Evolutionary conservation across 2,797 vertebrate genomes (phyloP).

Genomic region (Pteronotus mesoamericanus): DNA sequence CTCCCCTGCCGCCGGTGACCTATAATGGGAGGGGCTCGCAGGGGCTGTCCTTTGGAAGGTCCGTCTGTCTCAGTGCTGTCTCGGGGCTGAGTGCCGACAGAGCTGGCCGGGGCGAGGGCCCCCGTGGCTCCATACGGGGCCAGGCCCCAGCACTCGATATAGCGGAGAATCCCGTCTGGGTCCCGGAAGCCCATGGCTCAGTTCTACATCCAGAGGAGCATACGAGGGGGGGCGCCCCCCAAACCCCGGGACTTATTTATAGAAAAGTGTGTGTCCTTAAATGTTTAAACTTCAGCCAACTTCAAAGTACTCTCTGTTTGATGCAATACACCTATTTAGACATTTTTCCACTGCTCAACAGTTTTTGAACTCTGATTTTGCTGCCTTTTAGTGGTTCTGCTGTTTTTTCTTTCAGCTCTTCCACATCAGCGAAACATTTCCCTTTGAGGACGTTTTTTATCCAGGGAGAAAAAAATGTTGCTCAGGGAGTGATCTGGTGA

Average conservation of each 20-base stretch:
- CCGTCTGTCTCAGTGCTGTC: too few species aligned
- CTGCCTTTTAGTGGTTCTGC: neutral
- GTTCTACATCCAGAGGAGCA: neutral
- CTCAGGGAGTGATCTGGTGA: neutral
- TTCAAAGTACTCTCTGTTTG: neutral
- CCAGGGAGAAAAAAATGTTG: neutral
- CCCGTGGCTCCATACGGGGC: rapidly evolving
- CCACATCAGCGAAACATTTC: neutral
- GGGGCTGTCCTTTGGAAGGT: neutral
- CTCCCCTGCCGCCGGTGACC: neutral
- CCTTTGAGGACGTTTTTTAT: neutral
- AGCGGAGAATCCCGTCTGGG: neutral
- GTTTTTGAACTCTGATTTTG: neutral
- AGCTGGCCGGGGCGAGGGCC: neutral
- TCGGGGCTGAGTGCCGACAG: neutral
- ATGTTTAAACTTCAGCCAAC: neutral
- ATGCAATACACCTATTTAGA: neutral
- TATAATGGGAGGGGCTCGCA: neutral
- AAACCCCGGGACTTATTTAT: neutral
- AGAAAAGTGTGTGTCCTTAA: neutral
- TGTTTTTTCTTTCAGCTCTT: neutral
- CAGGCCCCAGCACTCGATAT: neutral
- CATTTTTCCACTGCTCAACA: neutral
- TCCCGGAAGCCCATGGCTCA: neutral
- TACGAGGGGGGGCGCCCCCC: neutral